Evolutionary conservation across 1,140 invertebrate species (phyloP), one percentile per base, ranked within the genome.

Genomic region (Archegozetes longisetosus): DNA sequence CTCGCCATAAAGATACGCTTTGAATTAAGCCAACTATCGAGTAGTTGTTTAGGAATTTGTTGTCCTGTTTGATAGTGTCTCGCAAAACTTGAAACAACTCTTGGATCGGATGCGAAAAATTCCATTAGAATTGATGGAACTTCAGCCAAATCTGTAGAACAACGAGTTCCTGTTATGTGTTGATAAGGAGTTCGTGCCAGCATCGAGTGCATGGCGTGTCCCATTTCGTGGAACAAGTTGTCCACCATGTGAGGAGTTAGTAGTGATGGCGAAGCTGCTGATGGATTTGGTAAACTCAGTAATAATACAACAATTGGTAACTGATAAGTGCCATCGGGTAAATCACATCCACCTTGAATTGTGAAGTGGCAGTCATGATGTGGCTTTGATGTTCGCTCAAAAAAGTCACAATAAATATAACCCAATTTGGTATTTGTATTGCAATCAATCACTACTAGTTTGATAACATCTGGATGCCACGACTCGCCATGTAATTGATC

Each of bases 151-250:
- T 99, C 95, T 4, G 94, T 96, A 40, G 85, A 83, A 71, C 93
- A 98, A 62, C 96, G 77, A 0, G 96, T 98, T 61, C 93, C 94
- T 25, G 91, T 90, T 20, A 97, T 88, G 74, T 98, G 94, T 74
- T 98, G 95, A 75, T 96, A 93, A 60, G 82, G 79, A 0, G 94
- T 95, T 64, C 89, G 78, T 6, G 86, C 95, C 55, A 99, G 72
- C 91, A 98, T 98, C 3, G 94, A 98, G 74, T 98, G 96, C 78
- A 99, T 84, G 4, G 95, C 96, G 76, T 99, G 96, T 0, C 95
- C 95, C 84, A 97, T 88, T 78, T 98, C 95, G 70, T 99, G 96
- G 73, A 98, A 98, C 27, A 98, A 74, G 75, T 97, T 98, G 71
- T 98, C 93, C 13, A 97, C 83, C 62, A 86, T 83, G 17, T 80